Percentiles rank a stretch among this genome's conserved stretches.
Evolutionary conservation across 2,888 invertebrate genomes (phyloP).

Genomic region (Cyrtodaria siliqua): DNA sequence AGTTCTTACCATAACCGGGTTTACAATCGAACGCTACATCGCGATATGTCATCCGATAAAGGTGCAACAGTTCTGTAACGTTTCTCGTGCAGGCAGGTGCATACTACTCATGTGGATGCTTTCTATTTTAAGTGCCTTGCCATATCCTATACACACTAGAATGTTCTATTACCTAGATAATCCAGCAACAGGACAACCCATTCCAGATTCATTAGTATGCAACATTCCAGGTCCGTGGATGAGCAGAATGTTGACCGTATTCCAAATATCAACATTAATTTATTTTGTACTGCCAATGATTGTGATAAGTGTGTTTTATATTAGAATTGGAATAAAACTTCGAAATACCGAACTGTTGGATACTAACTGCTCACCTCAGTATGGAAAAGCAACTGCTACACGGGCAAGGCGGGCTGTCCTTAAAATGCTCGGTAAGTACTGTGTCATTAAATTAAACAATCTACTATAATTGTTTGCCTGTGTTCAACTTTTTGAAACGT

Average conservation of each 20-base stretch:
- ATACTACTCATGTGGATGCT: constrained; percentile 90
- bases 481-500: too few relatives aligned
- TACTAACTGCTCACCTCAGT: constrained; percentile 33
- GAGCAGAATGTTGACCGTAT: constrained; percentile 86
- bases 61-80: constrained; percentile 93
- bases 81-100: constrained; percentile 90
- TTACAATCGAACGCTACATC: constrained; percentile 95
- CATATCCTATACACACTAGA: constrained; percentile 82
- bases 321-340: constrained; percentile 81
- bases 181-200: constrained; percentile 65
- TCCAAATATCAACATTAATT: constrained; percentile 92
- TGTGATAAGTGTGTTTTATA: constrained; percentile 92
- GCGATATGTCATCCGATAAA: constrained; percentile 96
- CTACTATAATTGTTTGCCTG: too few relatives aligned
- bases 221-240: constrained; percentile 78
- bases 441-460: too few relatives aligned
- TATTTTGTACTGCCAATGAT: constrained; percentile 93
- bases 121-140: constrained; percentile 90
- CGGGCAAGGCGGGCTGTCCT: constrained; percentile 76
- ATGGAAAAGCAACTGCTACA: constrained; percentile 64
- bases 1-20: constrained; percentile 96
- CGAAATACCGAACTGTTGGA: constrained; percentile 59
- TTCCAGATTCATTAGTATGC: constrained; percentile 78
- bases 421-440: constrained; percentile 74
- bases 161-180: constrained; percentile 74